Evolutionary conservation across 92 coral and sea anemone species (phyloP).

Genomic region (Heliopora coerulea): DNA sequence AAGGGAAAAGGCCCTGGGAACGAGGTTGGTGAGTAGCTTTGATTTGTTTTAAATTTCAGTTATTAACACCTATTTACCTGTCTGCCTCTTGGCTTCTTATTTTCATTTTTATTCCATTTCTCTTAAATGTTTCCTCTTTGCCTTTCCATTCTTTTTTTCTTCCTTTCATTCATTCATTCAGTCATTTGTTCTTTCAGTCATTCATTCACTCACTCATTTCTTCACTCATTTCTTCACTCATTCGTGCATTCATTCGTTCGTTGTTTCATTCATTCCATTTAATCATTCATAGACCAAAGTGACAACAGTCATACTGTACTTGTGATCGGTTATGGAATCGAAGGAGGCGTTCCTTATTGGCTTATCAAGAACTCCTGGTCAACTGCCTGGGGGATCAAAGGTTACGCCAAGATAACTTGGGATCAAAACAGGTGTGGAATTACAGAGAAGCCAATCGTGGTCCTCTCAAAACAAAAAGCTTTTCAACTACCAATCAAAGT

Average conservation of each 20-base stretch:
- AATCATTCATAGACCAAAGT: conserved; percentile 62
- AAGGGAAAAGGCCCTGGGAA: too few species aligned
- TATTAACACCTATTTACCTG: too few species aligned
- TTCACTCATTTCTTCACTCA: too few species aligned
- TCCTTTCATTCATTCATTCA: neutral
- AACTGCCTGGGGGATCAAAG: conserved; percentile 82
- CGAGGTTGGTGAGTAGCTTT: too few species aligned
- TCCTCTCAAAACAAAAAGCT: conserved; percentile 69
- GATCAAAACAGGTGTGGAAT: conserved; percentile 84
- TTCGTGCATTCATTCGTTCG: neutral
- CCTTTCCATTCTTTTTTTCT: neutral
- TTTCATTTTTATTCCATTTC: neutral
- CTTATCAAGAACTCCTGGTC: conserved; percentile 96
- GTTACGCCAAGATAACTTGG: conserved; percentile 94
- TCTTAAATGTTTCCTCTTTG: neutral
- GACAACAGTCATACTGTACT: conserved; percentile 90
- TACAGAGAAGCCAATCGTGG: conserved; percentile 89
- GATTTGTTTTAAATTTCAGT: too few species aligned
- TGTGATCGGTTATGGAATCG: conserved; percentile 95
- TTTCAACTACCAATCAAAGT: conserved; percentile 86
- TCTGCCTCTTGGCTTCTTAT: too few species aligned
- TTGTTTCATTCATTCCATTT: neutral
- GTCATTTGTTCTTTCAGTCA: neutral
- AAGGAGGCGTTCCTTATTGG: conserved; percentile 93
- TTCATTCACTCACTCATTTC: neutral